Percentiles rank a stretch among this genome's conserved stretches.
Conservation (phyloP, 2,888 invertebrate species). For the Anoncus sp. region DNA sequence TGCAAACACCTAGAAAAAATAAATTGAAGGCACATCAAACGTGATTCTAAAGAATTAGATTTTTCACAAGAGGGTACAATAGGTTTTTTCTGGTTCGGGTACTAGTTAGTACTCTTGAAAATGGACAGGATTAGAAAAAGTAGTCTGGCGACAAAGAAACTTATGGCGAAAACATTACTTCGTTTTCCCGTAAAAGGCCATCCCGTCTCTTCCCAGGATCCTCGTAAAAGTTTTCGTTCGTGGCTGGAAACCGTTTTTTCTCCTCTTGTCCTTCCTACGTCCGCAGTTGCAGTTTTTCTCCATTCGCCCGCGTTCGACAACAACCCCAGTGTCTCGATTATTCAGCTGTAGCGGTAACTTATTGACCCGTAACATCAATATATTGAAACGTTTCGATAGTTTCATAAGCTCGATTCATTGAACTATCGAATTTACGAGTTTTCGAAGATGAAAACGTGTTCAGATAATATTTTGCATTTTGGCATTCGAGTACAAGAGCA, state of each 20-base stretch:
- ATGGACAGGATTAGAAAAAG: conserved; percentile 2
- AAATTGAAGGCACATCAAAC: not conserved
- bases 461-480: no score
- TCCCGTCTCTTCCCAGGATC: not conserved
- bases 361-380: not conserved
- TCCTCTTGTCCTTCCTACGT: conserved; percentile 1
- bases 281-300: conserved; percentile 31
- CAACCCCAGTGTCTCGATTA: not conserved
- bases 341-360: not conserved
- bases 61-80: not conserved
- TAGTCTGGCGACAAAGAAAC: conserved; percentile 14
- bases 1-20: no score
- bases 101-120: not conserved
- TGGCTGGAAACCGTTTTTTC: conserved; percentile 13
- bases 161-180: conserved; percentile 27
- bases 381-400: not conserved
- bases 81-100: not conserved
- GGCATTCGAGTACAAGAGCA: no score
- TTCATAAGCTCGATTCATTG: no score
- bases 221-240: conserved; percentile 21
- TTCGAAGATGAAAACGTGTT: no score
- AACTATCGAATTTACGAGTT: no score
- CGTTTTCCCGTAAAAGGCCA: conserved; percentile 20
- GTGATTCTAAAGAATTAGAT: conserved; percentile 4
- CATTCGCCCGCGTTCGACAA: no score